Conservation (phyloP, 2,888 invertebrate species). For the Atethmia centrago region DNA sequence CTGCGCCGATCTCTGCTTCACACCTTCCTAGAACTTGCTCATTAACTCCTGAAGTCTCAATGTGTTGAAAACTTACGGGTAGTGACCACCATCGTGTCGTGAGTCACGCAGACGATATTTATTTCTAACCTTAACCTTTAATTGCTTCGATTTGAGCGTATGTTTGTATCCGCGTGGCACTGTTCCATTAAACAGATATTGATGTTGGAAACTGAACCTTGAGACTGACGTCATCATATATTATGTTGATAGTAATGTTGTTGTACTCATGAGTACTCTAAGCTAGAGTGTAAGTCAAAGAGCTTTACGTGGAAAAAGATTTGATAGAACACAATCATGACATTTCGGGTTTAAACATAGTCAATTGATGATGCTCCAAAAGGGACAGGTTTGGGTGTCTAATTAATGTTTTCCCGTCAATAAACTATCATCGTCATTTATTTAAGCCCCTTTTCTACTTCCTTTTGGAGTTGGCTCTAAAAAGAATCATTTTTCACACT, state of each 20-base stretch:
- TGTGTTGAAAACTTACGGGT: slow-evolving; percentile 38
- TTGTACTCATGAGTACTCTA: no score
- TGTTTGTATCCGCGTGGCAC: slow-evolving; percentile 13
- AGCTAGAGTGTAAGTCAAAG: neutral
- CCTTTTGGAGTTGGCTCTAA: slow-evolving; percentile 2
- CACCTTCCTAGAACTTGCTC: slow-evolving; percentile 67
- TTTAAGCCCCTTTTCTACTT: slow-evolving; percentile 22
- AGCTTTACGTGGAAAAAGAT: neutral
- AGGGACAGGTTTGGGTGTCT: slow-evolving; percentile 2
- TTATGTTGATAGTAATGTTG: slow-evolving; percentile 28
- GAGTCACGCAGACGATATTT: slow-evolving; percentile 48
- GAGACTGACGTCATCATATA: slow-evolving; percentile 20
- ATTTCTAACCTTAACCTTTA: slow-evolving; percentile 47
- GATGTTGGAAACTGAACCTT: slow-evolving; percentile 36
- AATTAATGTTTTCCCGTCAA: slow-evolving; percentile 13
- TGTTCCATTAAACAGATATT: slow-evolving; percentile 39
- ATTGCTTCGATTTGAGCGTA: slow-evolving; percentile 42
- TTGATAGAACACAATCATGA: neutral
- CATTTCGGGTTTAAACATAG: slow-evolving; percentile 11
- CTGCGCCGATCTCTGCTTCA: slow-evolving; percentile 49
- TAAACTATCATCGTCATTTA: slow-evolving; percentile 23
- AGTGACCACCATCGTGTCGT: slow-evolving; percentile 53
- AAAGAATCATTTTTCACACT: slow-evolving; percentile 3
- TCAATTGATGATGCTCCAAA: no score
- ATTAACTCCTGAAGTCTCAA: slow-evolving; percentile 57